Conservation (phyloP, 2,888 invertebrate species). For the Anoplius nigerrimus region DNA sequence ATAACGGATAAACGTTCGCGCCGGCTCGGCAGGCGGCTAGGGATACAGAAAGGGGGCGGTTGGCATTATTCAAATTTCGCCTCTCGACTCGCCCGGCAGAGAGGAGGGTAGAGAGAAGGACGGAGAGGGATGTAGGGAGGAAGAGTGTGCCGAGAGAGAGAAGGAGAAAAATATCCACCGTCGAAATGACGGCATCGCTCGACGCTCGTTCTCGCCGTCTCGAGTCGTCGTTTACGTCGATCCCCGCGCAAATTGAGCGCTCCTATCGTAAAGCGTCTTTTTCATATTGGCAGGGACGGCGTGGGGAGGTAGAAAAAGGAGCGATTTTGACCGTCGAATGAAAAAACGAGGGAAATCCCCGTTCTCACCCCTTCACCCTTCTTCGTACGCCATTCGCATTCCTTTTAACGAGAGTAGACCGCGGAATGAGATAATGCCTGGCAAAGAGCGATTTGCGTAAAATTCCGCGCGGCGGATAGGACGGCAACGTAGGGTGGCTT, state of each 20-base stretch:
- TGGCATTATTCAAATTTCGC: too few relatives aligned
- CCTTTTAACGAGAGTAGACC: too few relatives aligned
- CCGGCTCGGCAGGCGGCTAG: background rate
- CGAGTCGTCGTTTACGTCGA: conserved; percentile 19
- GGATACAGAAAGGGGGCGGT: background rate
- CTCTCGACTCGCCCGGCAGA: background rate
- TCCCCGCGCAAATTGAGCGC: conserved; percentile 26
- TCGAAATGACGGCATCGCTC: background rate
- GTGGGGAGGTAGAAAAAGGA: background rate
- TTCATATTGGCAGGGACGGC: background rate
- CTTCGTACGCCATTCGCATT: too few relatives aligned
- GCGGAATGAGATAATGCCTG: too few relatives aligned
- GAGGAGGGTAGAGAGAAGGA: conserved; percentile 9
- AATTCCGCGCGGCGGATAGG: too few relatives aligned
- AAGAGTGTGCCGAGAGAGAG: background rate
- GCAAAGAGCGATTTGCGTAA: too few relatives aligned
- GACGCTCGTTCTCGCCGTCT: background rate
- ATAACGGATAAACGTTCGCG: conserved; percentile 2
- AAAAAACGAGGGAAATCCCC: too few relatives aligned
- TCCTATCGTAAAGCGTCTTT: conserved; percentile 23
- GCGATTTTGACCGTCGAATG: too few relatives aligned
- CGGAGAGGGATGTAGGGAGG: background rate
- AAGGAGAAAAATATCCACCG: background rate
- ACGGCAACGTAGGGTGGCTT: too few relatives aligned
- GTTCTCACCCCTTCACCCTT: too few relatives aligned